phyloP scores from a whole-genome alignment of 2,888 invertebrate genomes.

The Drosophila recens region DNA sequence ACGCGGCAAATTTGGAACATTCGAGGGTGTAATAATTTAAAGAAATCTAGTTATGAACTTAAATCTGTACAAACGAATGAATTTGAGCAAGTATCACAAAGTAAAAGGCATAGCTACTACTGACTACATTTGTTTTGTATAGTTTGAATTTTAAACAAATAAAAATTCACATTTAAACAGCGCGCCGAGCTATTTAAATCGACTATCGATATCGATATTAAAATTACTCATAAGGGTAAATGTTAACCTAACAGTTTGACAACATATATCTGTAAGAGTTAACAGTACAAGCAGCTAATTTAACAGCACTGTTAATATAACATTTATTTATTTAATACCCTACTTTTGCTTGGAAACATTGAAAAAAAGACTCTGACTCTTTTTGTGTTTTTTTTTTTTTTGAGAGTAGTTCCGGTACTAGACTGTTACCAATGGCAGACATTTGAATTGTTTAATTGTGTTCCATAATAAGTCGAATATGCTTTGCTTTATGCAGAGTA shows the following conservation, averaged over 20 bases:
- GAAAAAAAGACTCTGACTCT: not conserved
- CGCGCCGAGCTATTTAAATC: too few relatives aligned
- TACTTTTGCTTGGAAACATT: not conserved
- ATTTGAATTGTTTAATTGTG: not conserved
- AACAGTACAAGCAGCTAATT: not conserved
- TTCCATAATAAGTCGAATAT: not conserved
- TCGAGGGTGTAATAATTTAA: not conserved
- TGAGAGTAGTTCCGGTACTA: too few relatives aligned
- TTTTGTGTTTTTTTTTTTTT: too few relatives aligned
- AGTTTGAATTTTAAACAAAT: not conserved
- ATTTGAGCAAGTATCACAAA: not conserved
- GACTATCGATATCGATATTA: conserved; percentile 12
- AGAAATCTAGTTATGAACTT: not conserved
- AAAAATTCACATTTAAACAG: too few relatives aligned
- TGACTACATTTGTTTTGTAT: not conserved
- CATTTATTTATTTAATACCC: not conserved
- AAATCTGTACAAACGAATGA: not conserved
- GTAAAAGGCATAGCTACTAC: not conserved
- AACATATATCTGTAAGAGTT: conserved; percentile 18
- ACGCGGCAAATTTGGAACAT: not conserved
- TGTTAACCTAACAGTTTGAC: not conserved
- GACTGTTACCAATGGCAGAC: too few relatives aligned
- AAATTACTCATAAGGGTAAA: not conserved
- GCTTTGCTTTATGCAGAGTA: conserved; percentile 17
- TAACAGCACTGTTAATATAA: not conserved